Percentiles rank a stretch among this genome's conserved stretches.
phyloP scores from a whole-genome alignment of 2,797 vertebrate species.

The Sparidentex hasta region DNA sequence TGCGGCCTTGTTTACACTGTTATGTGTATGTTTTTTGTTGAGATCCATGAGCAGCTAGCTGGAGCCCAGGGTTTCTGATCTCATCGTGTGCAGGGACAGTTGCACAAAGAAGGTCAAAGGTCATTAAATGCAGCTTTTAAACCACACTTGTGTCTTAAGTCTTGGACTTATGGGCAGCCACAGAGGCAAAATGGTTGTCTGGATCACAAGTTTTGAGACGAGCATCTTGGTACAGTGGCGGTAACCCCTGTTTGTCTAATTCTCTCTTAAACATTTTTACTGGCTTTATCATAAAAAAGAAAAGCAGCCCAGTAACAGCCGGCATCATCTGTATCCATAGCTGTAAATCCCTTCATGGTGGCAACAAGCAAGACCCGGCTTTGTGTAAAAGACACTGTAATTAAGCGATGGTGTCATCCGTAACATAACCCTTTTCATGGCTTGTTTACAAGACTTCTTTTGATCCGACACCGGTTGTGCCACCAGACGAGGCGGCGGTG shows the following conservation, averaged over 20 bases:
- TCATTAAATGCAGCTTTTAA: conserved; percentile 49
- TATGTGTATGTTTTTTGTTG: neutral
- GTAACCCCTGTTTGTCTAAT: conserved; percentile 10
- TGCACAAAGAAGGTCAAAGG: conserved; percentile 64
- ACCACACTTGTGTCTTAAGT: conserved; percentile 26
- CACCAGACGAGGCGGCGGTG: conserved; percentile 37
- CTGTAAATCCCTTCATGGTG: conserved; percentile 3
- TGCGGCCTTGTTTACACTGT: neutral
- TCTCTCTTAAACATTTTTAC: conserved; percentile 21
- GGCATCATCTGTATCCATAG: conserved; percentile 29
- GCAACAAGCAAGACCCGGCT: conserved; percentile 27
- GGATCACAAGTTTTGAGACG: neutral
- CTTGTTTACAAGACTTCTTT: conserved; percentile 73
- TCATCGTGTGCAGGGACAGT: conserved; percentile 3
- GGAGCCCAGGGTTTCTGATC: neutral
- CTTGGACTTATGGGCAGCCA: neutral
- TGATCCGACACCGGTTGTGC: conserved; percentile 62
- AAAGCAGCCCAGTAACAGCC: conserved; percentile 22
- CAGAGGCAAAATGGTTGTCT: neutral
- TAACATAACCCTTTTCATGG: conserved; percentile 66
- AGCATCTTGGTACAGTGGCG: neutral
- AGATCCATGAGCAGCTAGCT: conserved; percentile 1
- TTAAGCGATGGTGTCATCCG: conserved; percentile 72
- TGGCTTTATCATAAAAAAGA: conserved; percentile 14
- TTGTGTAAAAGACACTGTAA: conserved; percentile 60